These are phyloP conservation scores for Lottia gigantea DNA, from an alignment of 2,888 invertebrate species.

Conservation along the genomic window DNA sequence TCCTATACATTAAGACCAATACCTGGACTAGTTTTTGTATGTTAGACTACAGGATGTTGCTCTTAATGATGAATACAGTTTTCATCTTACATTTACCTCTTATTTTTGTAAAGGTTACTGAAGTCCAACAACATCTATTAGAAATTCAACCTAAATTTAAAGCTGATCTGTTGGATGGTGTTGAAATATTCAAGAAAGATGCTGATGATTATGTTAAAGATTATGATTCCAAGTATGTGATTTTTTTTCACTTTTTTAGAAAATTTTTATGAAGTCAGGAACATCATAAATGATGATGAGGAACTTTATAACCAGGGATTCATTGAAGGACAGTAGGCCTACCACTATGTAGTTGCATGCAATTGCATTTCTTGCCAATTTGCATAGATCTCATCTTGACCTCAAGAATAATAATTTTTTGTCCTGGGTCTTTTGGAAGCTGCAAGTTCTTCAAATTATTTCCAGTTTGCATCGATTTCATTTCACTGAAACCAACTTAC, in stretches of 20 bases:
- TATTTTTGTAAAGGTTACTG: slow-evolving; percentile 39
- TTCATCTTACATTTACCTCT: slow-evolving; percentile 49
- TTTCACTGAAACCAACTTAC: background rate
- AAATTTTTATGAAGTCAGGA: no score
- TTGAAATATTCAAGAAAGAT: slow-evolving; percentile 84
- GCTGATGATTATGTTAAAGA: slow-evolving; percentile 67
- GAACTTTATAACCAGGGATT: no score
- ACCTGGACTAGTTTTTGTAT: no score
- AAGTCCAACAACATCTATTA: slow-evolving; percentile 83
- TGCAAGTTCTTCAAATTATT: no score
- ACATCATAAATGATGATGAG: no score
- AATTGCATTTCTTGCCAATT: background rate
- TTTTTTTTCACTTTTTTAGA: background rate
- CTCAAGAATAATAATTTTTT: background rate
- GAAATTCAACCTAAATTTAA: slow-evolving; percentile 90
- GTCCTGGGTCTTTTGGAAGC: background rate
- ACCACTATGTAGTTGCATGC: no score
- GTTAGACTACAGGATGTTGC: no score
- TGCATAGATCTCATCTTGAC: background rate
- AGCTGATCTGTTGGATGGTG: slow-evolving; percentile 82
- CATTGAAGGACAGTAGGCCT: no score
- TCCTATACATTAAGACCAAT: no score
- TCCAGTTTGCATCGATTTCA: background rate
- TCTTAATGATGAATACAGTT: no score
- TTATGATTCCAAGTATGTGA: slow-evolving; percentile 66